Evolutionary conservation across 2,797 vertebrate genomes (phyloP), one percentile per base, ranked within the genome.

Genomic region (Micrastur ruficollis): DNA sequence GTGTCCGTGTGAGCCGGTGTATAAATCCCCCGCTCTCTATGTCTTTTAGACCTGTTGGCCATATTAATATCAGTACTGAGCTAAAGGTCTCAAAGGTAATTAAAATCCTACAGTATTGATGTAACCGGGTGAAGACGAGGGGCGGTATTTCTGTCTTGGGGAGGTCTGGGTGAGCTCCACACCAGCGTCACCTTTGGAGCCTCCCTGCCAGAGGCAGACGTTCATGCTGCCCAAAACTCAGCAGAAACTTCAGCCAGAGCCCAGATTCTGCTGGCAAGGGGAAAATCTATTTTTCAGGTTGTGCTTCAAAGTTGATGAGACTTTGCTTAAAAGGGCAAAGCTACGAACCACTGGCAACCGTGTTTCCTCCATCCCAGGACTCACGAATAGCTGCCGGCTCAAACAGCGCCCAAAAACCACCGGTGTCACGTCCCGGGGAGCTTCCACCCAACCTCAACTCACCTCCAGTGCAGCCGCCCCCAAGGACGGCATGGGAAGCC

Each of bases 21-120:
- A 36, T 34, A 80, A 94, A 86, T 82, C 59, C 76, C 36, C 44
- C 16, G 6, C 31, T 79, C 18, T 21, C 65, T 5, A 5, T 29
- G 32, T 34, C 79, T 93, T 32, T 47, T 75, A 31, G 65, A 52
- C 78, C 55, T 80, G 55, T 67, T 72, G 84, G 59, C 59, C 50
- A 3, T 62, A 90, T 79, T 67, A 46, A 84, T 67, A 90, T 74
- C 86, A 62, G 23, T 5, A 12, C 49, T 4, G 62, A 90, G 91
- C 82, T 61, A 34, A 87, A 95, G 79, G 85, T 65, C 89, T 78
- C 82, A 19, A 26, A 87, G 91, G 89, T 81, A 75, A 90, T 93
- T 46, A 81, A 81, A 79, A 79, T 75, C 86, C 86, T 76, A 12
- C 59, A 22, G 70, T 15, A 49, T 87, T 89, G 81, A 86, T 67